Evolutionary conservation across 2,888 invertebrate species (phyloP).

Genomic region (Microplitis deprimator): DNA sequence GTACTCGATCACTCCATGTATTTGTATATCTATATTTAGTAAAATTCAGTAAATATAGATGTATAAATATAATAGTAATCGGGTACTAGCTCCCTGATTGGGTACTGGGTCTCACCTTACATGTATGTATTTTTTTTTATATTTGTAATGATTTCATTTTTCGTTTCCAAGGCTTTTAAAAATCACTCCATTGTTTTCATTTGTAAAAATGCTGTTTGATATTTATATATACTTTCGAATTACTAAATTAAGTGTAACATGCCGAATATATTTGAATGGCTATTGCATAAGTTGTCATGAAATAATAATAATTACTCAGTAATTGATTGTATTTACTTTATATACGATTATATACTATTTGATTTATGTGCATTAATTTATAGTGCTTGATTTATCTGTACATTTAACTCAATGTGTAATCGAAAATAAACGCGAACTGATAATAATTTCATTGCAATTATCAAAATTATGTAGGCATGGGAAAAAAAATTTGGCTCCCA

Average conservation of each 20-base stretch:
- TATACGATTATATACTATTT: background rate
- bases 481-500: background rate
- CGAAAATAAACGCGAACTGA: background rate
- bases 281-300: background rate
- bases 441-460: background rate
- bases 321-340: background rate
- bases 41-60: no score
- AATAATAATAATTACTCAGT: background rate
- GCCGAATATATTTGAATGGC: background rate
- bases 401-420: background rate
- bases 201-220: no score
- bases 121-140: no score
- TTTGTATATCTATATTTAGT: no score
- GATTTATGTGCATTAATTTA: background rate
- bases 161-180: no score
- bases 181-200: no score
- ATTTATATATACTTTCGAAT: no score
- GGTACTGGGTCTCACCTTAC: no score
- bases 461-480: background rate
- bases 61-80: no score
- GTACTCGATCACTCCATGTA: no score
- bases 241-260: background rate
- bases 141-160: no score
- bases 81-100: no score
- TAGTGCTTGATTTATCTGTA: background rate